Conservation (phyloP, 2,888 invertebrate species). For the Laothoe populi region DNA sequence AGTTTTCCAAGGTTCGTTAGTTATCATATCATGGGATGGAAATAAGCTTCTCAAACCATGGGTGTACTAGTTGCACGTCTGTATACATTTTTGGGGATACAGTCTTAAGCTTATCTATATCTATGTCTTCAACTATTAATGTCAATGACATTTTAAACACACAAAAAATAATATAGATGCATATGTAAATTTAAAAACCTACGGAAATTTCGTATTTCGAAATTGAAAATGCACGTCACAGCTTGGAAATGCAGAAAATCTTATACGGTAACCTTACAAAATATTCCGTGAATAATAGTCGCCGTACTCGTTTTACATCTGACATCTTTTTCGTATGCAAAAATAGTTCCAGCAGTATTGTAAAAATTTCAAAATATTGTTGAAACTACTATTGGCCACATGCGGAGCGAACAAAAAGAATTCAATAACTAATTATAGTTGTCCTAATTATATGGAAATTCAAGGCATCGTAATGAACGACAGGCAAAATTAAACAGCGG, state of each 20-base stretch:
- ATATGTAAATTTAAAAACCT: constrained; percentile 6
- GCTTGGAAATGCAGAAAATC: constrained; percentile 17
- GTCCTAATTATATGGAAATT: constrained; percentile 7
- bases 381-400: not conserved
- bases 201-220: not conserved
- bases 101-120: no score
- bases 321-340: constrained; percentile 16
- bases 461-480: constrained; percentile 24
- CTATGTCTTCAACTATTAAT: no score
- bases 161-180: constrained; percentile 1
- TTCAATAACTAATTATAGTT: constrained; percentile 12
- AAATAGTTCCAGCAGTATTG: constrained; percentile 10
- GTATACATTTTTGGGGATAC: no score
- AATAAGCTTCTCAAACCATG: no score
- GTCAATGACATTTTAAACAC: not conserved
- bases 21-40: no score
- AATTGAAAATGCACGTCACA: constrained; percentile 18
- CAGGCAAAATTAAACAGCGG: constrained; percentile 37
- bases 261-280: constrained; percentile 18
- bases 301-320: constrained; percentile 20
- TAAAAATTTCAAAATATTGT: constrained; percentile 1
- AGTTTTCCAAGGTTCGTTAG: no score
- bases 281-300: constrained; percentile 25
- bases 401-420: not conserved
- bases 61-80: no score